Conservation (phyloP, 2,113 vertebrate genomes). For the Varanus komodoensis region DNA sequence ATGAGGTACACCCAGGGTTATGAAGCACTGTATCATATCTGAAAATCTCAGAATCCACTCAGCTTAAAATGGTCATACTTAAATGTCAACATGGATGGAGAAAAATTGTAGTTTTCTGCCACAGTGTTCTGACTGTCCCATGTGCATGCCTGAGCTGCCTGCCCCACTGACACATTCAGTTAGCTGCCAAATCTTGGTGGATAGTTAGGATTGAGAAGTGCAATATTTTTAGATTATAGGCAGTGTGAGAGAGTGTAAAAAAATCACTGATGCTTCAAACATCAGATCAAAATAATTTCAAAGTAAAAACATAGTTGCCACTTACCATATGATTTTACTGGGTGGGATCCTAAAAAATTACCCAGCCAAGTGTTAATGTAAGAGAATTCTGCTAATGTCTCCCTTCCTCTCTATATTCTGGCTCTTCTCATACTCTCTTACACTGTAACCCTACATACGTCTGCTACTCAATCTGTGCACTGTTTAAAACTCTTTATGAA, state of each 20-base stretch:
- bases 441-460: neutral
- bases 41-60: neutral
- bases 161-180: neutral
- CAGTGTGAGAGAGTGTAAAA: neutral
- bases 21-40: neutral
- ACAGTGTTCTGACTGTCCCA: neutral
- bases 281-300: constrained; percentile 1
- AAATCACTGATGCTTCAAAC: neutral
- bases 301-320: neutral
- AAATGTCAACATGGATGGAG: neutral
- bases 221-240: neutral
- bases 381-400: neutral
- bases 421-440: neutral
- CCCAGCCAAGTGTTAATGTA: constrained; percentile 12
- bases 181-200: neutral
- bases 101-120: neutral
- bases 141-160: neutral
- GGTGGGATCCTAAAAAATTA: constrained; percentile 20
- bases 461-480: neutral
- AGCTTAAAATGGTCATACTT: neutral
- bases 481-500: neutral
- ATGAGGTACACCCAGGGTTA: too few species aligned
- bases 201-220: neutral
- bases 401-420: neutral
- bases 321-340: constrained; percentile 22